Evolutionary conservation across 1,140 invertebrate genomes (phyloP).

Genomic region (Dinoponera quadriceps): DNA sequence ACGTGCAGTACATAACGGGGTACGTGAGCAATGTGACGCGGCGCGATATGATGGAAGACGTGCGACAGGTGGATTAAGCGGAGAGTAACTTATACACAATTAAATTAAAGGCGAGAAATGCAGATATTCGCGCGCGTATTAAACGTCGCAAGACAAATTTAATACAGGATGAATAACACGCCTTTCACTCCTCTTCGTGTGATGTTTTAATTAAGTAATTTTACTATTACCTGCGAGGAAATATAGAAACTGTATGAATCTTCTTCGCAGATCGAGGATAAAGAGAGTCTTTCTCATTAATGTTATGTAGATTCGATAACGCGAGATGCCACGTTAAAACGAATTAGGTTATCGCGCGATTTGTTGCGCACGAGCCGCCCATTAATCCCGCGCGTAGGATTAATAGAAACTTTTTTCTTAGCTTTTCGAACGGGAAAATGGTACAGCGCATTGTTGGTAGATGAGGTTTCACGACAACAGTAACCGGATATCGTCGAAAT

Average conservation of each 20-base stretch:
- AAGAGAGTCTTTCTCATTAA: no score
- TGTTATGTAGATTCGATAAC: not conserved
- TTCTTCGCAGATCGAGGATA: no score
- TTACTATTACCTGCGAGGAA: no score
- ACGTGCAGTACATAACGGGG: conserved; percentile 49
- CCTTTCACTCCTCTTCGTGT: no score
- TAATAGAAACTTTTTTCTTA: conserved; percentile 10
- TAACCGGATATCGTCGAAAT: conserved; percentile 22
- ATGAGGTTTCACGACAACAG: not conserved
- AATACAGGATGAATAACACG: no score
- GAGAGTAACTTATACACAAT: conserved; percentile 26
- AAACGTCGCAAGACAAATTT: not conserved
- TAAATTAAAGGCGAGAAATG: conserved; percentile 3
- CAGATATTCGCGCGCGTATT: not conserved
- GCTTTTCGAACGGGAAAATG: not conserved
- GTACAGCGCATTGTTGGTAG: not conserved
- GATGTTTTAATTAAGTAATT: no score
- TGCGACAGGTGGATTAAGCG: conserved; percentile 26
- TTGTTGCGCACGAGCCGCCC: not conserved
- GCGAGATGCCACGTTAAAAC: not conserved
- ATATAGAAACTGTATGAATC: no score
- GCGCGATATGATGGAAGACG: conserved; percentile 42
- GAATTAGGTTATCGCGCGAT: not conserved
- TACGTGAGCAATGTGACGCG: conserved; percentile 52
- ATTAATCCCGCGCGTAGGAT: not conserved